Evolutionary conservation across 37 sponge, comb jelly and placozoan genomes (phyloP).

Genomic region (Cladorhizidae sp.): DNA sequence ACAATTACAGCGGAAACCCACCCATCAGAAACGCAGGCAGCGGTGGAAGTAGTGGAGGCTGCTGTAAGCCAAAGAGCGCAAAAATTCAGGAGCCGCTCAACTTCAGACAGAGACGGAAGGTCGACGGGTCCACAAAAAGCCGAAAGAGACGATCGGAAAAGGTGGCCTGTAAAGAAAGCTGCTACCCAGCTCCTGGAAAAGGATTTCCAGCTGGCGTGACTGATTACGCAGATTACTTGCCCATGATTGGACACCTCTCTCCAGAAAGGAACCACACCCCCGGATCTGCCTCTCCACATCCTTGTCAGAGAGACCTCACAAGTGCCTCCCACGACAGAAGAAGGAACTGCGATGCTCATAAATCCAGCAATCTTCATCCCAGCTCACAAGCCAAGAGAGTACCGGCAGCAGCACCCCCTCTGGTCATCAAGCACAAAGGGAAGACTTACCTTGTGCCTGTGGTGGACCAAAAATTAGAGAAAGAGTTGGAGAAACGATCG

Average conservation of each 20-base stretch:
- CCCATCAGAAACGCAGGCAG: neutral
- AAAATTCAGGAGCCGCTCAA: neutral
- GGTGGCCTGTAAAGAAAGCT: slow-evolving; percentile 3
- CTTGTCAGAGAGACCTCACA: too few species aligned
- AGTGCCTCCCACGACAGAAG: neutral
- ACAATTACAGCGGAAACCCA: too few species aligned
- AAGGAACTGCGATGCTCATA: too few species aligned
- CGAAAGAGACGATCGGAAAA: slow-evolving; percentile 18
- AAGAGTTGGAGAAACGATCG: slow-evolving; percentile 11
- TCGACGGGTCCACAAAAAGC: neutral
- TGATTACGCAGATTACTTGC: slow-evolving; percentile 13
- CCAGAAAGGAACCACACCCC: slow-evolving; percentile 3
- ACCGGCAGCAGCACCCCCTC: neutral
- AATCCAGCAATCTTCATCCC: neutral
- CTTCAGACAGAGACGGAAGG: slow-evolving; percentile 14
- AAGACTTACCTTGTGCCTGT: slow-evolving; percentile 48
- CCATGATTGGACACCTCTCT: neutral
- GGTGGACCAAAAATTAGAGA: slow-evolving; percentile 28
- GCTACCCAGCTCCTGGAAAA: slow-evolving; percentile 10
- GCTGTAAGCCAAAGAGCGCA: neutral
- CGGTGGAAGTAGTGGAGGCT: neutral
- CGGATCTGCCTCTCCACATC: neutral
- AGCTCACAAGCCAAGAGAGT: neutral
- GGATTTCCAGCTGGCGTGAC: slow-evolving; percentile 26
- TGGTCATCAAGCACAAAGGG: slow-evolving; percentile 53